Percentiles rank a stretch among this genome's conserved stretches.
Evolutionary conservation across 2,797 vertebrate genomes (phyloP).

Genomic region (Rhynchonycteris naso): DNA sequence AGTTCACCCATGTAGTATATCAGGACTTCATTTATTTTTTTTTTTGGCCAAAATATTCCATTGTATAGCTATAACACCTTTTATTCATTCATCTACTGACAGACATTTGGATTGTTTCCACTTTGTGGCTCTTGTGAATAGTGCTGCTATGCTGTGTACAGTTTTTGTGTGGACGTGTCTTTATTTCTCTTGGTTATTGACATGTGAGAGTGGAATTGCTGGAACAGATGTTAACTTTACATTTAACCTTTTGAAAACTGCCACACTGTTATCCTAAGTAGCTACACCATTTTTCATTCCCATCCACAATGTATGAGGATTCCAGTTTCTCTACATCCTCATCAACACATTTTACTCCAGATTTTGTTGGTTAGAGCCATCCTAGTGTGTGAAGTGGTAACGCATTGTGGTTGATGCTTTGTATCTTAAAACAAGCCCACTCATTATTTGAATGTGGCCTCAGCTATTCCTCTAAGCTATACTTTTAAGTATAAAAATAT

Average conservation of each 20-base stretch:
- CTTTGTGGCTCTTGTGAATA: neutral
- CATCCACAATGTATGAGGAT: neutral
- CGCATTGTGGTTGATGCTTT: neutral
- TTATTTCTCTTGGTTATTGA: neutral
- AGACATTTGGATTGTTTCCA: neutral
- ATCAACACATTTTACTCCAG: neutral
- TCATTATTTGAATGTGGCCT: neutral
- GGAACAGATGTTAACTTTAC: neutral
- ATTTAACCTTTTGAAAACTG: neutral
- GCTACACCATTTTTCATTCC: neutral
- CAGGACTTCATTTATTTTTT: neutral
- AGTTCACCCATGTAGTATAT: neutral
- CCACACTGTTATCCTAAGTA: neutral
- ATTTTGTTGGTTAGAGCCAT: neutral
- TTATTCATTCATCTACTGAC: neutral
- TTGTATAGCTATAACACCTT: neutral
- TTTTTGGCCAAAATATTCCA: neutral
- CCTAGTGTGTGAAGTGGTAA: neutral
- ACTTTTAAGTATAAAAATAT: conserved; percentile 16
- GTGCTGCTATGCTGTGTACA: neutral
- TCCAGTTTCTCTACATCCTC: neutral
- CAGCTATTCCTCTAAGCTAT: neutral
- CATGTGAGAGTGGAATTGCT: neutral
- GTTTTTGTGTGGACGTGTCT: neutral
- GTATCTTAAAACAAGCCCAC: conserved; percentile 20